phyloP scores from a whole-genome alignment of 1,140 invertebrate genomes.

The Trypoxylus dichotomus region DNA sequence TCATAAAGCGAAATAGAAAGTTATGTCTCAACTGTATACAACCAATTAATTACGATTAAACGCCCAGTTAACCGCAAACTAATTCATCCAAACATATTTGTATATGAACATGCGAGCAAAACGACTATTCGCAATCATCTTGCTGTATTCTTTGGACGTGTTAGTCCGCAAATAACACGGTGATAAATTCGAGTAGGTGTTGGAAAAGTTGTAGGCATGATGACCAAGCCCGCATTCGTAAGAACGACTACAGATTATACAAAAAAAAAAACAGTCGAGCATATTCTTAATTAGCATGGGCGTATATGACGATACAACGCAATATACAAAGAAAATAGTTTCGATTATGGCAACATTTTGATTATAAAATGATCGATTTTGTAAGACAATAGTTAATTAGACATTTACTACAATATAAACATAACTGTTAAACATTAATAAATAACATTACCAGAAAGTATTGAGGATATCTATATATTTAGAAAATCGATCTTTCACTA shows the following conservation, averaged over 20 bases:
- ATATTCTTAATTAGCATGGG: no score
- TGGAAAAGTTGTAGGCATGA: neutral
- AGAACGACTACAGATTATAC: neutral
- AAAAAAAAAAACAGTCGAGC: no score
- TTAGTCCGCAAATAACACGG: constrained; percentile 1
- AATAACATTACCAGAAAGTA: no score
- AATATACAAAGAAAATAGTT: no score
- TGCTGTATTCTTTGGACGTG: neutral
- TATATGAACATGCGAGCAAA: neutral
- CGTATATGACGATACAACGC: no score
- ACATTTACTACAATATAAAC: no score
- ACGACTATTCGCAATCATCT: neutral
- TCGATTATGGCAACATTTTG: no score
- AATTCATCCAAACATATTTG: neutral
- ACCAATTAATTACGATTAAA: neutral
- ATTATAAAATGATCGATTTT: no score
- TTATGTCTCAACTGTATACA: neutral
- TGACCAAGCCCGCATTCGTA: neutral
- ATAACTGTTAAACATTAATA: no score
- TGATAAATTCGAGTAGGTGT: neutral
- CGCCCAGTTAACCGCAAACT: neutral
- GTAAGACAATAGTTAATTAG: no score
- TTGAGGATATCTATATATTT: no score
- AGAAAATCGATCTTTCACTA: no score
- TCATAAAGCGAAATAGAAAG: neutral